A percentile compares a stretch with the other conserved stretches of the same genome.
Evolutionary conservation across 2,113 vertebrate genomes (phyloP).

Genomic region (Syngnathus typhle): DNA sequence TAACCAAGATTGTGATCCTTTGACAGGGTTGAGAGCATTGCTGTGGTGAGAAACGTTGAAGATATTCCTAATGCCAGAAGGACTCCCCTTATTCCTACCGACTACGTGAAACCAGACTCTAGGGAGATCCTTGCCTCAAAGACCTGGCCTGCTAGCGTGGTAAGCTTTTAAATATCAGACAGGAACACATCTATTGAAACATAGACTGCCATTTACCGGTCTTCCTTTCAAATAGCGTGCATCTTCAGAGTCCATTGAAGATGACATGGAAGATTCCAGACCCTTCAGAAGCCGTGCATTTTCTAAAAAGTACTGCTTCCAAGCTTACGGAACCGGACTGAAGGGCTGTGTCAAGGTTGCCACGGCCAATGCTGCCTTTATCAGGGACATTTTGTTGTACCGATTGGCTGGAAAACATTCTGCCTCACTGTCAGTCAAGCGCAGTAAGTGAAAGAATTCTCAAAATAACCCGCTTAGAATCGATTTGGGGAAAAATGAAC

Average conservation of each 20-base stretch:
- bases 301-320: conserved; percentile 54
- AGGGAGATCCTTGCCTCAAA: conserved; percentile 52
- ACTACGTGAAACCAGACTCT: conserved; percentile 20
- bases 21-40: conserved; percentile 70
- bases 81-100: conserved; percentile 63
- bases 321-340: conserved; percentile 49
- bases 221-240: conserved; percentile 42
- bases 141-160: conserved; percentile 8
- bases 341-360: conserved; percentile 63
- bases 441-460: conserved; percentile 61
- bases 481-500: background rate
- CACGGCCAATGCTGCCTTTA: conserved; percentile 60
- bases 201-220: background rate
- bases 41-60: conserved; percentile 71
- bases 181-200: background rate
- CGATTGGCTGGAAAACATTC: conserved; percentile 65
- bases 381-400: conserved; percentile 55
- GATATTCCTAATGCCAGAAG: conserved; percentile 56
- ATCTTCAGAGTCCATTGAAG: conserved; percentile 51
- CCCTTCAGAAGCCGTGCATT: background rate
- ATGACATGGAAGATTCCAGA: background rate
- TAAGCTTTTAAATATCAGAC: conserved; percentile 15
- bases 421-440: conserved; percentile 45
- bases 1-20: conserved; percentile 2
- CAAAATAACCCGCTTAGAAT: background rate